phyloP scores from a whole-genome alignment of 2,797 vertebrate genomes.

The Simalia tracyae region DNA sequence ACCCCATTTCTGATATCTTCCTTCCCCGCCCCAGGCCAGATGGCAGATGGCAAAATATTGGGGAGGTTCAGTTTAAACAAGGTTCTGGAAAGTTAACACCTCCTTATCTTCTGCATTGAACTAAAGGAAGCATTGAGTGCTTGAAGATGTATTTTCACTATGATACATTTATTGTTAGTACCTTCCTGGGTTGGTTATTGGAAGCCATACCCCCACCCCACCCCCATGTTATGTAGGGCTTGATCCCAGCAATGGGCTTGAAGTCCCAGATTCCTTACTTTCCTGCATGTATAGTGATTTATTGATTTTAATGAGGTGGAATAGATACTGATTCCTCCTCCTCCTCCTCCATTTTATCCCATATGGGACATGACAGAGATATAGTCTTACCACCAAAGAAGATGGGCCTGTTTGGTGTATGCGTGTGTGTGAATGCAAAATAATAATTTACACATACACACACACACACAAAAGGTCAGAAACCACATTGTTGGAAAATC shows the following conservation, averaged over 20 bases:
- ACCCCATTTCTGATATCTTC: too few species aligned
- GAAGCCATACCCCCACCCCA: background rate
- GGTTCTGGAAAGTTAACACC: background rate
- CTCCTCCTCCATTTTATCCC: too few species aligned
- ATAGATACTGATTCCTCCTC: too few species aligned
- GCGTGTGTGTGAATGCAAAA: too few species aligned
- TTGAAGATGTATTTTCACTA: background rate
- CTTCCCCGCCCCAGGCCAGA: too few species aligned
- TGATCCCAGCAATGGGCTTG: background rate
- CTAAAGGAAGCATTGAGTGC: background rate
- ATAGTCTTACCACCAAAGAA: too few species aligned
- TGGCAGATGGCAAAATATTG: background rate
- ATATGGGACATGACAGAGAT: too few species aligned
- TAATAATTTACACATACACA: too few species aligned
- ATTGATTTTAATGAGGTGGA: too few species aligned
- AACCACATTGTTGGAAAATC: too few species aligned
- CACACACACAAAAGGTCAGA: too few species aligned
- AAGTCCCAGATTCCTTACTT: background rate
- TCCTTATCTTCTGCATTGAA: background rate
- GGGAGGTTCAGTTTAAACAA: background rate
- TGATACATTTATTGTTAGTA: background rate
- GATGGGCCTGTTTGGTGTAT: too few species aligned
- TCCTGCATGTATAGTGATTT: background rate
- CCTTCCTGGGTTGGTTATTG: background rate
- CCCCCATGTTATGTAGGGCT: background rate